Base-by-base conservation (phyloP, 2,797 vertebrate genomes). In the Corythornis leucogaster region DNA sequence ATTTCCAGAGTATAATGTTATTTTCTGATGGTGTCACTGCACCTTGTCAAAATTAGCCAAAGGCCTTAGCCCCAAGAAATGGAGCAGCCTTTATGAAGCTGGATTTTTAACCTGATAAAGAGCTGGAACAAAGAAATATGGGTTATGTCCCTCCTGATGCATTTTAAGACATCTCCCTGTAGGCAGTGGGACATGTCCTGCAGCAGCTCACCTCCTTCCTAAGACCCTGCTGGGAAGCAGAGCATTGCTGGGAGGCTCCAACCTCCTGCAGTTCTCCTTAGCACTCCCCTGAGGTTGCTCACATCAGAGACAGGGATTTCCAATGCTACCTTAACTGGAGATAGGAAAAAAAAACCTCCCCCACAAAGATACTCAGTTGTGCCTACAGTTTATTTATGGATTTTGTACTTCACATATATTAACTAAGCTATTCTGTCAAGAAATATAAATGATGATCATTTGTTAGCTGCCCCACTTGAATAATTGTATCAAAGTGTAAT, bases 361-460 rank as follows among this genome's bases (percentile, higher is more conserved):
- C 15, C 25, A 69, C 19, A 59, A 0, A 93, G 42, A 89, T 21
- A 61, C 63, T 71, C 51, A 61, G 1, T 43, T 5, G 3, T 79
- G 57, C 42, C 45, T 11, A 10, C 11, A 16, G 68, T 50, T 93
- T 91, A 90, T 93, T 86, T 92, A 88, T 90, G 79, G 57, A 58
- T 86, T 94, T 62, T 74, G 35, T 28, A 87, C 90, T 88, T 94
- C 83, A 64, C 1, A 89, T 93, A 64, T 71, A 84, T 94, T 77
- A 93, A 73, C 48, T 48, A 71, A 63, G 68, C 75, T 93, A 55
- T 45, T 82, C 75, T 85, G 81, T 92, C 88, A 89, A 31, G 81
- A 92, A 87, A 85, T 87, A 91, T 80, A 91, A 95, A 94, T 85
- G 26, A 89, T 87, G 69, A 82, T 89, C 12, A 66, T 95, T 96